These are phyloP conservation scores for Nymphicus hollandicus DNA, from an alignment of 2,113 vertebrate genomes.

Conservation along the genomic window DNA sequence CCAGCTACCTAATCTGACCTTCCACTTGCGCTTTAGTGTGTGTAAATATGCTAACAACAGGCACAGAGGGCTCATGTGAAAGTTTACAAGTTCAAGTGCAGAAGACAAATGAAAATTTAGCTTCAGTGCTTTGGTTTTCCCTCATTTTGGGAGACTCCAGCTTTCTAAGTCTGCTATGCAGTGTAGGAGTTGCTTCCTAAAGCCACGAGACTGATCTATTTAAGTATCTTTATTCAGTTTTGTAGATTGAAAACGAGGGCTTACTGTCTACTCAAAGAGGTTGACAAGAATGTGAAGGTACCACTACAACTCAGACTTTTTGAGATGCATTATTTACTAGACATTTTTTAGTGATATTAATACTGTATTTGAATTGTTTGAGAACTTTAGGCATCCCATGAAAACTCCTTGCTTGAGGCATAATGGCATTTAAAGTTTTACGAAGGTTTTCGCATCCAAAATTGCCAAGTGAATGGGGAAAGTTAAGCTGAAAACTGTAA, in stretches of 20 bases:
- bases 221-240: not conserved
- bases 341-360: not conserved
- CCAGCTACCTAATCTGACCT: not conserved
- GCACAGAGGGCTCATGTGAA: not conserved
- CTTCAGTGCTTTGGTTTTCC: not conserved
- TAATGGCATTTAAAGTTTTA: not conserved
- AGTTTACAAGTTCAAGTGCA: not conserved
- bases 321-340: not conserved
- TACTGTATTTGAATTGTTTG: not conserved
- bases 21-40: not conserved
- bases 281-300: not conserved
- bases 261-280: not conserved
- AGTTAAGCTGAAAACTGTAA: not conserved
- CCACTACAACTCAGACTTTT: not conserved
- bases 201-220: not conserved
- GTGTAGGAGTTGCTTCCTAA: not conserved
- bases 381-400: not conserved
- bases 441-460: not conserved
- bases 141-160: not conserved
- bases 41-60: not conserved
- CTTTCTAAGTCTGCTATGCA: not conserved
- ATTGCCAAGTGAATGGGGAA: not conserved
- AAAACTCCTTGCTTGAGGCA: not conserved
- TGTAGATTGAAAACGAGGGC: not conserved
- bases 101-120: not conserved